Evolutionary conservation across 2,888 invertebrate genomes (phyloP).

Genomic region (Pachydiplax longipennis): DNA sequence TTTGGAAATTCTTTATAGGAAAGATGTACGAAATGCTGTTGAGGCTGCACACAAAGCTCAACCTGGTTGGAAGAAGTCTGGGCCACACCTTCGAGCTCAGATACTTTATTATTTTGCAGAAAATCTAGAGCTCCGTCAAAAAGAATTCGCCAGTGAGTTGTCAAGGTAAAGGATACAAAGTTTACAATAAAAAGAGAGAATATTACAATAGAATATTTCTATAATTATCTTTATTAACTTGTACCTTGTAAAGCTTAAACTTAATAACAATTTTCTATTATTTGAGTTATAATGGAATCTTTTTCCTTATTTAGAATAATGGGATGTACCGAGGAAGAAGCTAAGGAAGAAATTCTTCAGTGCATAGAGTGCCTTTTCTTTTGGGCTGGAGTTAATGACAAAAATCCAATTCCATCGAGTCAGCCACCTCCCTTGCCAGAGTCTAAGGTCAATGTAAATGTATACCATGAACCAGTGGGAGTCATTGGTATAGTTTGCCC

Average conservation of each 20-base stretch:
- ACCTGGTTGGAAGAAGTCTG: slow-evolving; percentile 56
- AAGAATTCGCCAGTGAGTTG: slow-evolving; percentile 56
- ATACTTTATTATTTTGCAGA: slow-evolving; percentile 61
- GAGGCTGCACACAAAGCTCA: slow-evolving; percentile 62
- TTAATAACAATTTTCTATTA: not conserved
- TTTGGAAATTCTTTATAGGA: slow-evolving; percentile 52
- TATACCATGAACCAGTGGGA: slow-evolving; percentile 60
- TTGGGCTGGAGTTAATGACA: slow-evolving; percentile 60
- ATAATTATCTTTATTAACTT: not conserved
- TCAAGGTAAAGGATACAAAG: slow-evolving; percentile 50
- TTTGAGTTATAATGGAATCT: too few species aligned
- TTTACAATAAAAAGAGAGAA: not conserved
- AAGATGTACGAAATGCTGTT: slow-evolving; percentile 62
- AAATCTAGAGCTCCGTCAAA: slow-evolving; percentile 57
- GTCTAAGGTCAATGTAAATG: slow-evolving; percentile 58
- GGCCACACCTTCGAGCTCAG: slow-evolving; percentile 55
- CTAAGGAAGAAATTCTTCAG: slow-evolving; percentile 55
- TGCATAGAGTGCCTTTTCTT: slow-evolving; percentile 58
- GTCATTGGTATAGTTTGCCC: slow-evolving; percentile 61
- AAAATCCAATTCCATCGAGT: slow-evolving; percentile 56
- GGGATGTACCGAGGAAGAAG: slow-evolving; percentile 49
- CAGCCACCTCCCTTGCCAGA: slow-evolving; percentile 58
- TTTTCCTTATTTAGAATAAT: slow-evolving; percentile 50
- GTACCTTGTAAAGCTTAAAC: not conserved
- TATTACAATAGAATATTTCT: not conserved